Evolutionary conservation across 2,888 invertebrate genomes (phyloP).

Genomic region (Amaurobius ferox): DNA sequence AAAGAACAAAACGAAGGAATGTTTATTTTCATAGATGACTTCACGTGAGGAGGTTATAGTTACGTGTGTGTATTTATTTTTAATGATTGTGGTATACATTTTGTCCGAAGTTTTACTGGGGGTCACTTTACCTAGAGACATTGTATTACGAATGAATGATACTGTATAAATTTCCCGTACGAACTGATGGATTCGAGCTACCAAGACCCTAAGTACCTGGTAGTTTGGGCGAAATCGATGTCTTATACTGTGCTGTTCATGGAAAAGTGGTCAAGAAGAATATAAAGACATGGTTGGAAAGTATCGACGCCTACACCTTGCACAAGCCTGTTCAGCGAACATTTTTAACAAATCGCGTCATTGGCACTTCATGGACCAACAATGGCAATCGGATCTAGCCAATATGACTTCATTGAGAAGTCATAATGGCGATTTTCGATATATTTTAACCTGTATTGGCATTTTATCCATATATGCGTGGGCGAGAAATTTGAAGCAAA

Average conservation of each 20-base stretch:
- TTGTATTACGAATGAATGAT: neutral
- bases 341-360: constrained; percentile 59
- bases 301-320: constrained; percentile 56
- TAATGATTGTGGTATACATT: no score
- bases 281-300: constrained; percentile 48
- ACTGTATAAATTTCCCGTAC: neutral
- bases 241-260: constrained; percentile 25
- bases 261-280: constrained; percentile 23
- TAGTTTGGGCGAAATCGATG: constrained; percentile 7
- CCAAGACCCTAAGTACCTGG: neutral
- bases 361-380: constrained; percentile 72
- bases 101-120: no score
- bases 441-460: constrained; percentile 75
- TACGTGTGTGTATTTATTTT: no score
- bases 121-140: no score
- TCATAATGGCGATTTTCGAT: constrained; percentile 74
- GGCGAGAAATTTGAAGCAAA: constrained; percentile 73
- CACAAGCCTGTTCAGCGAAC: constrained; percentile 52
- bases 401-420: constrained; percentile 65
- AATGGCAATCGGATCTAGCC: constrained; percentile 74
- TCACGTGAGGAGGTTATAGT: no score
- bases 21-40: no score
- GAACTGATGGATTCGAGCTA: constrained; percentile 1
- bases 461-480: constrained; percentile 74
- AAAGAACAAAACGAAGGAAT: no score